Percentiles rank a stretch among this genome's conserved stretches.
Conservation (phyloP, 2,113 vertebrate genomes). For the Pterocles gutturalis region DNA sequence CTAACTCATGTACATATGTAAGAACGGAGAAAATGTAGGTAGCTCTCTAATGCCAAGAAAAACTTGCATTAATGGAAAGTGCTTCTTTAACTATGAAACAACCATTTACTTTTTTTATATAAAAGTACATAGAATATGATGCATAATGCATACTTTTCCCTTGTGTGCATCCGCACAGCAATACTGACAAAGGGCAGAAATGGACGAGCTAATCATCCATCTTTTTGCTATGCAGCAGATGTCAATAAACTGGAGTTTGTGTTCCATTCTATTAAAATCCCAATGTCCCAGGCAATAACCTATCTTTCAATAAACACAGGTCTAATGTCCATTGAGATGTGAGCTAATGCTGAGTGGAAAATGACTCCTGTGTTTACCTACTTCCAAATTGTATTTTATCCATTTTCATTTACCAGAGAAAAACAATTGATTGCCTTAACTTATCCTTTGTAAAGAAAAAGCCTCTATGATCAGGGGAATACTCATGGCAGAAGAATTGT, state of each 20-base stretch:
- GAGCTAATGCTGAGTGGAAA: conserved; percentile 38
- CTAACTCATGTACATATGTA: background rate
- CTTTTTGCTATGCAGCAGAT: conserved; percentile 39
- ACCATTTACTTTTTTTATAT: background rate
- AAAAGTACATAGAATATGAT: background rate
- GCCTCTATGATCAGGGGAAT: background rate
- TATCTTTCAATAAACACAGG: conserved; percentile 39
- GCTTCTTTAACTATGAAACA: conserved; percentile 1
- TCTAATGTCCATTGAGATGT: conserved; percentile 42
- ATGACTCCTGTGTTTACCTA: conserved; percentile 42
- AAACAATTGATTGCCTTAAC: conserved; percentile 26
- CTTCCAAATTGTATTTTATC: conserved; percentile 31
- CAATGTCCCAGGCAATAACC: conserved; percentile 60
- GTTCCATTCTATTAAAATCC: conserved; percentile 57
- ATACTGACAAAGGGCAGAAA: background rate
- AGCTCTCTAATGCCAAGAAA: conserved; percentile 11
- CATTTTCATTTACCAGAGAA: conserved; percentile 39
- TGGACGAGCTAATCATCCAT: conserved; percentile 24
- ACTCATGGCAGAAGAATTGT: background rate
- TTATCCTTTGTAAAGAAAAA: background rate
- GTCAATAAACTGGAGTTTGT: conserved; percentile 61
- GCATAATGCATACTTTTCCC: conserved; percentile 19
- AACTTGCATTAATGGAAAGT: background rate
- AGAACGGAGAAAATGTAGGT: background rate
- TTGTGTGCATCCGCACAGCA: background rate